Percentiles rank a stretch among this genome's conserved stretches.
These are phyloP conservation scores for Luffia ferchaultella DNA, from an alignment of 2,888 invertebrate species.

Conservation along the genomic window DNA sequence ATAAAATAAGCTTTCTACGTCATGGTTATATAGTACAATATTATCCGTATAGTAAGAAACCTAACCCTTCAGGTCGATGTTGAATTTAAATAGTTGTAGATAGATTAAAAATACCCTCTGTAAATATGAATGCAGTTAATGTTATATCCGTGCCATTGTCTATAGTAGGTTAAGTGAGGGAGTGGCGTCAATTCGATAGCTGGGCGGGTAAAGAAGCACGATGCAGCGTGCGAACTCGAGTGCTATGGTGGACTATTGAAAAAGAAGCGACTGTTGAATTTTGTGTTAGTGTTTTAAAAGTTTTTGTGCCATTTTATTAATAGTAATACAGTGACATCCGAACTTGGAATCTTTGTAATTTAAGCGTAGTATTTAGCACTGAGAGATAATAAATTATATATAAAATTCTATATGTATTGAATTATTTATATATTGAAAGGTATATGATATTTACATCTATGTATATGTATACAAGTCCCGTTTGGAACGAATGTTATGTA, in stretches of 20 bases:
- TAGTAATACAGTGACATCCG: slow-evolving; percentile 63
- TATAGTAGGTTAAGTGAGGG: slow-evolving; percentile 41
- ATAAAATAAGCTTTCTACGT: slow-evolving; percentile 29
- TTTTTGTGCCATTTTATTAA: slow-evolving; percentile 65
- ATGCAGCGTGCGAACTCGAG: slow-evolving; percentile 28
- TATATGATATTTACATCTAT: slow-evolving; percentile 58
- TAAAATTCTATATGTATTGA: slow-evolving; percentile 55
- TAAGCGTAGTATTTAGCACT: slow-evolving; percentile 57
- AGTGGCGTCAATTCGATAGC: slow-evolving; percentile 44
- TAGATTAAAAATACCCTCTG: slow-evolving; percentile 47
- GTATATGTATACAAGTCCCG: slow-evolving; percentile 62
- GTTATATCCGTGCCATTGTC: slow-evolving; percentile 66
- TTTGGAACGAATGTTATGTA: slow-evolving; percentile 66
- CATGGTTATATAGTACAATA: slow-evolving; percentile 27
- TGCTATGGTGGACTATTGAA: slow-evolving; percentile 27
- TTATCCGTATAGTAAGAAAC: slow-evolving; percentile 23
- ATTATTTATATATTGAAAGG: slow-evolving; percentile 61
- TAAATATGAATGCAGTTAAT: slow-evolving; percentile 51
- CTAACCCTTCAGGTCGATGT: slow-evolving; percentile 46
- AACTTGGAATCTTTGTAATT: slow-evolving; percentile 59
- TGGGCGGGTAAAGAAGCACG: slow-evolving; percentile 20
- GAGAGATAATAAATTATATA: slow-evolving; percentile 56
- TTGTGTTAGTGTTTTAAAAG: slow-evolving; percentile 65
- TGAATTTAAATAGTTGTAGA: slow-evolving; percentile 33
- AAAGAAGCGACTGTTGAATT: slow-evolving; percentile 49